Base-by-base conservation (phyloP, 2,888 invertebrate genomes). In the Agonopterix subpropinquella region DNA sequence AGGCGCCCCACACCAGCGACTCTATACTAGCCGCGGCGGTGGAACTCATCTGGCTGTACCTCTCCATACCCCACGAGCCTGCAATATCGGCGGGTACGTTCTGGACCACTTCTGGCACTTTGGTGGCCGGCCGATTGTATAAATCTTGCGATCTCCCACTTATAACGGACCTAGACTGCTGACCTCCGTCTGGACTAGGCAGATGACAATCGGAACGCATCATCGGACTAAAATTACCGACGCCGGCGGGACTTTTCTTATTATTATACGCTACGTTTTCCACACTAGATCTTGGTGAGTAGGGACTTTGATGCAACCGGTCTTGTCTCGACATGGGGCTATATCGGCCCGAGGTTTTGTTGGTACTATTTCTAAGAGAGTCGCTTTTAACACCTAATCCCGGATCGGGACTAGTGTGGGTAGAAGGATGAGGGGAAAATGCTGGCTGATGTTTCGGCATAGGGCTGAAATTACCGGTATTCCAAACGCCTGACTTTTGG, bases 301-400 rank as follows among this genome's bases (percentile, higher is more conserved):
- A 87, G 5, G 87, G 85, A 37, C 85, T 82, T 45, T 80, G 83
- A 53, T 80, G 85, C 15, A 73, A 56, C 8, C 83, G 77, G 49
- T 87, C 86, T 56, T 83, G 85, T 41, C 87, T 65, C 43, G 86
- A 82, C 85, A 86, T 80, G 1, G 88, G 88, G 55, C 87, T 87
- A 65, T 84, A 84, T 44, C 83, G 84, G 1, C 82, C 86, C 48
- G 87, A 74, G 3, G 86, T 84, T 65, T 82, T 79, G 55, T 70
- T 79, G 1, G 83, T 65, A 52, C 73, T 78, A 54, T 54, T 75
- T 50, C 82, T 69, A 37, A 73, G 65, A 15, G 57, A 64, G 42
- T 87, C 87, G 39, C 63, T 67, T 53, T 86, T 87, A 37, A 80
- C 67, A 2, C 77, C 77, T 2, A 79, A 55, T 9, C 83, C 83